Conservation (phyloP, 2,888 invertebrate genomes). For the Leptopilina drosophilae region DNA sequence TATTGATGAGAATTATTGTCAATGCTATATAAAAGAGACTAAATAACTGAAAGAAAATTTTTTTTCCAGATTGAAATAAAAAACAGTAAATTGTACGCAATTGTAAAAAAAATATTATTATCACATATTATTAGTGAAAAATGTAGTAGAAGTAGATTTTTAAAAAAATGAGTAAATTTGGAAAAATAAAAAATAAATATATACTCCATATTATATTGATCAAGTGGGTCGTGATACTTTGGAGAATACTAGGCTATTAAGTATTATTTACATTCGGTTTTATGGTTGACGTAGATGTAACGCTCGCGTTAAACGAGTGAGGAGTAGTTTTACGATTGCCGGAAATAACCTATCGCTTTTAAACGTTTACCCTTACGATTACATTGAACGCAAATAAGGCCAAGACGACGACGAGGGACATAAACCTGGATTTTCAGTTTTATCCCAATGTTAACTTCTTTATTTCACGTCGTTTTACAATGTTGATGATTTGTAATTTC, state of each 20-base stretch:
- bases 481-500: slow-evolving; percentile 26
- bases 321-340: slow-evolving; percentile 39
- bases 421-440: slow-evolving; percentile 38
- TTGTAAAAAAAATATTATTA: neutral
- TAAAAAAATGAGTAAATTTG: neutral
- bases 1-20: too few relatives aligned
- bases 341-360: slow-evolving; percentile 27
- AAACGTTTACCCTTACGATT: slow-evolving; percentile 37
- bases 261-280: slow-evolving; percentile 38
- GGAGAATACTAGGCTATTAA: slow-evolving; percentile 17
- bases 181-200: neutral
- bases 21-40: too few relatives aligned
- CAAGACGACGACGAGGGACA: neutral
- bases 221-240: slow-evolving; percentile 2
- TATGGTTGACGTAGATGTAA: slow-evolving; percentile 15
- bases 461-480: slow-evolving; percentile 36
- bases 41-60: too few relatives aligned
- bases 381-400: slow-evolving; percentile 30
- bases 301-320: slow-evolving; percentile 26
- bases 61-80: too few relatives aligned
- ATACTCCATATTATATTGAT: neutral
- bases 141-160: neutral
- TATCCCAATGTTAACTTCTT: slow-evolving; percentile 28
- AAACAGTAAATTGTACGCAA: too few relatives aligned
- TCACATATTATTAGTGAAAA: neutral